Percentiles rank a stretch among this genome's conserved stretches.
phyloP scores from a whole-genome alignment of 2,797 vertebrate genomes.

The Apodemus agrarius region DNA sequence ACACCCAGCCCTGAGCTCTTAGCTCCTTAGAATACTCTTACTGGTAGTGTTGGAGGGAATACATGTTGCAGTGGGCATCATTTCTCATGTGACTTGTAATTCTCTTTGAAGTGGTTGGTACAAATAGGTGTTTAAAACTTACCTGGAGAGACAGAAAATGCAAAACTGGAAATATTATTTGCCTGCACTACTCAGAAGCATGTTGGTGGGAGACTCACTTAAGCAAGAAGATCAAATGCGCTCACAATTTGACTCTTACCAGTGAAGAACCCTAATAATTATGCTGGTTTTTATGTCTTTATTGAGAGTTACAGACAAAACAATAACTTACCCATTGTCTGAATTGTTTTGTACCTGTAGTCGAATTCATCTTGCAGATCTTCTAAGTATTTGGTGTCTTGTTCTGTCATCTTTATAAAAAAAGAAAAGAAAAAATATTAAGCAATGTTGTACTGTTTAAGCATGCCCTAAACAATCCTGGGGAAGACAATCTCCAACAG shows the following conservation, averaged over 20 bases:
- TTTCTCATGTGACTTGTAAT: not conserved
- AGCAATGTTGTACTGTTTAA: not conserved
- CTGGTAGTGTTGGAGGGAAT: not conserved
- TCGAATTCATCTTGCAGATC: conserved; percentile 99
- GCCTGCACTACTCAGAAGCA: not conserved
- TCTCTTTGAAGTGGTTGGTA: not conserved
- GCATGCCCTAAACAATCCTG: not conserved
- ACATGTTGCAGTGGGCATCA: not conserved
- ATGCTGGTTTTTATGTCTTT: not conserved
- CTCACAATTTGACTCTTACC: not conserved
- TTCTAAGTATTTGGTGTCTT: conserved; percentile 96
- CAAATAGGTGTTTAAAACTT: not conserved
- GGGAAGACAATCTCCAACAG: not conserved
- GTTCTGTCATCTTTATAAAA: conserved; percentile 93
- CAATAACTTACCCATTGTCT: conserved; percentile 92
- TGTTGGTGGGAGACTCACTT: not conserved
- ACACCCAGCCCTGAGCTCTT: not conserved
- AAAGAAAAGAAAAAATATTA: conserved; percentile 36
- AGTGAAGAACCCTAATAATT: not conserved
- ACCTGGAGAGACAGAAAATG: not conserved
- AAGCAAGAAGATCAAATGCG: not conserved
- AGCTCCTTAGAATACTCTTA: not conserved
- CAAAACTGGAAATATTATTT: not conserved
- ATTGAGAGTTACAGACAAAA: conserved; percentile 16
- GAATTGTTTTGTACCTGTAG: conserved; percentile 97